These are phyloP conservation scores for Synaphobranchus kaupii DNA, from an alignment of 2,797 vertebrate species.

Conservation along the genomic window DNA sequence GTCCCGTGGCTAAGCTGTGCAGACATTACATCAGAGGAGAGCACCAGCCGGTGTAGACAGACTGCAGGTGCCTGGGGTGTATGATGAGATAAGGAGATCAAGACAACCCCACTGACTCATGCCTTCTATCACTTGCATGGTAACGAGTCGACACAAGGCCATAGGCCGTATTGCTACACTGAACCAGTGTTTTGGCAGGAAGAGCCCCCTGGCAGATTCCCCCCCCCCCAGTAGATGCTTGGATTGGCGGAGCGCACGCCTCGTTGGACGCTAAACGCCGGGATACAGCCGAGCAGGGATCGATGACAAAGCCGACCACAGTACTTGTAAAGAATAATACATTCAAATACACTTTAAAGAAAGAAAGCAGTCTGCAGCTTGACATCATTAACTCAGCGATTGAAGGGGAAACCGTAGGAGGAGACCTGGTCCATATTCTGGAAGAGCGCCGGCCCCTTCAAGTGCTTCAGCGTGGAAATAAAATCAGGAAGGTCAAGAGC, in stretches of 20 bases:
- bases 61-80: not conserved
- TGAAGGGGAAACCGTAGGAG: slow-evolving; percentile 11
- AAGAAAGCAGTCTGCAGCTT: slow-evolving; percentile 7
- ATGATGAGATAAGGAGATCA: not conserved
- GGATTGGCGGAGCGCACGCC: slow-evolving; percentile 15
- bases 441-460: slow-evolving; percentile 51
- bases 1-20: not conserved
- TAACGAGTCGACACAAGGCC: not conserved
- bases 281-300: slow-evolving; percentile 30
- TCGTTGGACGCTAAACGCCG: not conserved
- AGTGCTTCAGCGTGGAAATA: slow-evolving; percentile 67
- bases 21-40: not conserved
- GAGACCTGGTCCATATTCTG: slow-evolving; percentile 13
- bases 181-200: not conserved
- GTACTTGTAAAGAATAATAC: not conserved
- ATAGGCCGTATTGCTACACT: not conserved
- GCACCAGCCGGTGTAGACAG: not conserved
- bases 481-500: slow-evolving; percentile 64
- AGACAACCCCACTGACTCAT: not conserved
- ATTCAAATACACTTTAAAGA: slow-evolving; percentile 26
- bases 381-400: slow-evolving; percentile 27
- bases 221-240: not conserved
- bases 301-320: slow-evolving; percentile 36
- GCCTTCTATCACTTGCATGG: not conserved
- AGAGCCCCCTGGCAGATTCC: not conserved